These are phyloP conservation scores for Baccha elongata DNA, from an alignment of 2,888 invertebrate genomes.

Conservation along the genomic window DNA sequence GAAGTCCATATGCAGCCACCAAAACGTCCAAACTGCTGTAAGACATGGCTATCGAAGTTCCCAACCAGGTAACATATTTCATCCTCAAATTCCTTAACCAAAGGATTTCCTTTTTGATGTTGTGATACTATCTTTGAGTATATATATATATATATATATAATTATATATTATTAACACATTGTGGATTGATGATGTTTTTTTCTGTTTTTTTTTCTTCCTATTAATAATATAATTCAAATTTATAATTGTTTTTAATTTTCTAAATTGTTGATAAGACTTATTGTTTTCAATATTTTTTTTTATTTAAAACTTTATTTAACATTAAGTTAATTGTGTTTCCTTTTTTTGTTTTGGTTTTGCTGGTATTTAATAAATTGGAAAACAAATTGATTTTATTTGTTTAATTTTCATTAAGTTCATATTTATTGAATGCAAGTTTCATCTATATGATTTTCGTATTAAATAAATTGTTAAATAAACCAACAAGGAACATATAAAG, in stretches of 20 bases:
- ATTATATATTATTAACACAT: slow-evolving; percentile 65
- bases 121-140: slow-evolving; percentile 79
- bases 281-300: slow-evolving; percentile 11
- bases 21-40: slow-evolving; percentile 92
- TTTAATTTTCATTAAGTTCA: slow-evolving; percentile 30
- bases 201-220: slow-evolving; percentile 20
- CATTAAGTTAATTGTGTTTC: background rate
- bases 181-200: slow-evolving; percentile 59
- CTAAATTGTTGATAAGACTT: slow-evolving; percentile 19
- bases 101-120: slow-evolving; percentile 83
- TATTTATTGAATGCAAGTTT: slow-evolving; percentile 50
- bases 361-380: slow-evolving; percentile 29
- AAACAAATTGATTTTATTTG: slow-evolving; percentile 6
- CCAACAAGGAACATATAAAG: background rate
- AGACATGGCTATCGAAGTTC: slow-evolving; percentile 96
- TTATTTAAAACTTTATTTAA: slow-evolving; percentile 3
- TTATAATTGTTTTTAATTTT: slow-evolving; percentile 26
- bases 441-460: slow-evolving; percentile 9
- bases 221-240: slow-evolving; percentile 15
- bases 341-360: slow-evolving; percentile 23
- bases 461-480: slow-evolving; percentile 16
- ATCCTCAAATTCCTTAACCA: slow-evolving; percentile 70
- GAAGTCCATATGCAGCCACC: slow-evolving; percentile 94
- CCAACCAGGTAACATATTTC: slow-evolving; percentile 87
- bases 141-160: slow-evolving; percentile 25